Evolutionary conservation across 2,797 vertebrate species (phyloP), one percentile per base, ranked within the genome.

Genomic region (Cyprinodon diabolis): DNA sequence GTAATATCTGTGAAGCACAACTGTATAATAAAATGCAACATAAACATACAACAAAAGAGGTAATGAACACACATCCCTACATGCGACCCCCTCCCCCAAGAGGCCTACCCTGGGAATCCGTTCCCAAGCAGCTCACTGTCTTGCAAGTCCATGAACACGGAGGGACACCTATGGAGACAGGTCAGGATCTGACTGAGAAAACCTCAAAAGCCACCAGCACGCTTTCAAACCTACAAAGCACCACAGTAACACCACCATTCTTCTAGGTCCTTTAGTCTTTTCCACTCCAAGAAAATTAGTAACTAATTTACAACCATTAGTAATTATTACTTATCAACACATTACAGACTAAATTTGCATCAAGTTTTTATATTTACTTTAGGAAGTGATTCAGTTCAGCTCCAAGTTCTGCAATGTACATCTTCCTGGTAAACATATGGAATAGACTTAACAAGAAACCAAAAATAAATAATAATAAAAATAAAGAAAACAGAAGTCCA

Each of bases 131-230:
- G 95, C 74, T 96, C 95, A 90, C 94, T 95, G 89, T 95, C 95
- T 93, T 94, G 94, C 90, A 95, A 94, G 93, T 96, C 95, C 95
- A 95, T 95, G 95, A 95, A 95, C 93, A 96, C 91, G 85, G 95
- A 95, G 86, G 95, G 95, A 87, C 93, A 96, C 95, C 95, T 96
- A 95, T 23, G 93, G 92, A 95, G 93, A 96, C 91, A 96, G 91
- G 94, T 95, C 87, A 95, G 92, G 93, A 93, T 94, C 93, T 93
- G 86, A 88, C 91, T 93, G 84, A 91, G 88, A 89, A 87, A 79
- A 84, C 82, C 90, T 86, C 85, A 81, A 81, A 91, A 90, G 77
- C 83, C 81, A 84, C 74, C 71, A 69, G 65, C 77, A 75, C 80
- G 47, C 79, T 66, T 72, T 72, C 51, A 80, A 66, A 82, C 63